Conservation (phyloP, 1,140 invertebrate species). For the Chrysoperla carnea region DNA sequence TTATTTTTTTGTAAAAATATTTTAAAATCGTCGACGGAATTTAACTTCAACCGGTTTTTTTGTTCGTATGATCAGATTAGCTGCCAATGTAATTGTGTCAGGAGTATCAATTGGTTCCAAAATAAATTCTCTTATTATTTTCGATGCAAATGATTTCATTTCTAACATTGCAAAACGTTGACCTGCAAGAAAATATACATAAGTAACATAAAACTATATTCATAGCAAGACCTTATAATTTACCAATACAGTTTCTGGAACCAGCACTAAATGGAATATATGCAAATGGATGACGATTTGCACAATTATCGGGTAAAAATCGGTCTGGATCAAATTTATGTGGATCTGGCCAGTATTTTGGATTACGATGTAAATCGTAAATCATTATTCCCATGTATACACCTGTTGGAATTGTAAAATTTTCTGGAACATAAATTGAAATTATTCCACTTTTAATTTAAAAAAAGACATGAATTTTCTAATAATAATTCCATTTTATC, state of each 20-base stretch:
- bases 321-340: conserved; percentile 53
- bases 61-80: background rate
- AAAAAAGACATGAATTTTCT: too few species aligned
- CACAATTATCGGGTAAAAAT: conserved; percentile 35
- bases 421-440: background rate
- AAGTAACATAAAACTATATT: too few species aligned
- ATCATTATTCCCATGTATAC: conserved; percentile 17
- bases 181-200: conserved; percentile 11
- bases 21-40: too few species aligned
- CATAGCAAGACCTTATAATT: conserved; percentile 1
- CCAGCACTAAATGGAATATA: conserved; percentile 31
- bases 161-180: conserved; percentile 29
- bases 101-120: conserved; percentile 5
- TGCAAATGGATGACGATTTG: conserved; percentile 23
- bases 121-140: conserved; percentile 20
- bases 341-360: conserved; percentile 49
- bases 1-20: too few species aligned
- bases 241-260: conserved; percentile 27
- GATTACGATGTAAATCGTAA: conserved; percentile 38
- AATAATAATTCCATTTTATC: too few species aligned
- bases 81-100: background rate
- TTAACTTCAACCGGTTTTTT: background rate
- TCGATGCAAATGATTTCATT: conserved; percentile 23
- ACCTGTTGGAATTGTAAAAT: conserved; percentile 3
- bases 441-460: background rate